Evolutionary conservation across 2,888 invertebrate species (phyloP).

Genomic region (Microctonus hyperodae): DNA sequence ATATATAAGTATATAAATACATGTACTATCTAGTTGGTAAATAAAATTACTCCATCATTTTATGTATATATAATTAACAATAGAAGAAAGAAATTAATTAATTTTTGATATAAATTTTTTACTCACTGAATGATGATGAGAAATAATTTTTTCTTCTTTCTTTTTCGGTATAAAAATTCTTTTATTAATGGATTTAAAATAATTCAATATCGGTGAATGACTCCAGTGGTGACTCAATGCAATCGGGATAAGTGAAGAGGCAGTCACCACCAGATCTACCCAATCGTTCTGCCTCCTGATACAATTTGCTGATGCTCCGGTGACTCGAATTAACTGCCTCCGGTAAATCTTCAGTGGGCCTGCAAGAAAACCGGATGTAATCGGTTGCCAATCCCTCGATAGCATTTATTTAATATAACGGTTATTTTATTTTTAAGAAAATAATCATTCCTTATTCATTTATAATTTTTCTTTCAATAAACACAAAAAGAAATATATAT

Average conservation of each 20-base stretch:
- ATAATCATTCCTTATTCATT: background rate
- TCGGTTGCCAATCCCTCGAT: slow-evolving; percentile 33
- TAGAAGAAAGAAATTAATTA: too few relatives aligned
- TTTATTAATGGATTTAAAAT: slow-evolving; percentile 29
- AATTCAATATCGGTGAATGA: slow-evolving; percentile 56
- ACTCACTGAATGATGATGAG: background rate
- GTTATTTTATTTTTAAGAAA: background rate
- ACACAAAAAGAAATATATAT: too few relatives aligned
- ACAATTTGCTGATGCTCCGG: slow-evolving; percentile 52
- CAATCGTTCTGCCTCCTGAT: slow-evolving; percentile 57
- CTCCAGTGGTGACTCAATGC: slow-evolving; percentile 57
- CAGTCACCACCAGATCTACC: slow-evolving; percentile 58
- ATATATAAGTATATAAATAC: too few relatives aligned
- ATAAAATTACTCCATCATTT: slow-evolving; percentile 7
- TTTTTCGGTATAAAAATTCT: too few relatives aligned
- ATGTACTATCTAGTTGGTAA: too few relatives aligned
- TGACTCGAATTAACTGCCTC: slow-evolving; percentile 48
- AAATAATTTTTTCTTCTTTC: background rate
- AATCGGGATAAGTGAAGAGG: slow-evolving; percentile 53
- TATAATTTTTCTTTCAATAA: background rate
- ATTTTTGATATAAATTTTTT: too few relatives aligned
- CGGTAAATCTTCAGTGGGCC: slow-evolving; percentile 58
- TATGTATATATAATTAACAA: background rate
- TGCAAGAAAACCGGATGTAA: slow-evolving; percentile 39
- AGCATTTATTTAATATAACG: slow-evolving; percentile 24